phyloP scores from a whole-genome alignment of 2,888 invertebrate species.

The Hirtodrosophila trivittata region DNA sequence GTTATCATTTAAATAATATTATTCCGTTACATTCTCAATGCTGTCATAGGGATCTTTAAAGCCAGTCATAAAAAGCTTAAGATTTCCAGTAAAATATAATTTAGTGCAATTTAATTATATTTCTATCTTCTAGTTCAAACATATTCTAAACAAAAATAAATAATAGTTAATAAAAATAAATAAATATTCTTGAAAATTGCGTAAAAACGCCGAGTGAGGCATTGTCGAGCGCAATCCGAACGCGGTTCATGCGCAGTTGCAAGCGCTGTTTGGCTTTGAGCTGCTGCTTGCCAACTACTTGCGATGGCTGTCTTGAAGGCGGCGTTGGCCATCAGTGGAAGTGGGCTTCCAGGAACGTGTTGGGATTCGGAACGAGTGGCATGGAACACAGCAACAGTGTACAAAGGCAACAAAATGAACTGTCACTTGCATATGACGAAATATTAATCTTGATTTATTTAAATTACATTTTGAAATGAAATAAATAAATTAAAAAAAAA shows the following conservation, averaged over 20 bases:
- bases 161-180: no score
- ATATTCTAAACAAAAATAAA: no score
- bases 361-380: conserved; percentile 44
- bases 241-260: conserved; percentile 50
- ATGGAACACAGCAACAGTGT: conserved; percentile 37
- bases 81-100: no score
- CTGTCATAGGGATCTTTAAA: no score
- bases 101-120: no score
- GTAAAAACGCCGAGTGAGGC: no score
- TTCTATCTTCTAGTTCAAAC: no score
- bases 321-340: conserved; percentile 19
- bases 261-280: conserved; percentile 11
- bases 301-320: background rate
- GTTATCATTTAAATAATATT: no score
- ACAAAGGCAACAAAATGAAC: conserved; percentile 24
- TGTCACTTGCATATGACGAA: conserved; percentile 61
- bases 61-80: no score
- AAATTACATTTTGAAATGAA: conserved; percentile 13
- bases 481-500: conserved; percentile 14
- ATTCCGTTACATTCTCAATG: no score
- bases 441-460: conserved; percentile 32
- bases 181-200: no score
- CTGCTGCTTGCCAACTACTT: conserved; percentile 44
- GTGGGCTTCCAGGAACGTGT: conserved; percentile 48
- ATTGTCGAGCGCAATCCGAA: no score